Percentiles rank a stretch among this genome's conserved stretches.
These are phyloP conservation scores for Thermophis baileyi DNA, from an alignment of 2,113 vertebrate species.

Conservation along the genomic window DNA sequence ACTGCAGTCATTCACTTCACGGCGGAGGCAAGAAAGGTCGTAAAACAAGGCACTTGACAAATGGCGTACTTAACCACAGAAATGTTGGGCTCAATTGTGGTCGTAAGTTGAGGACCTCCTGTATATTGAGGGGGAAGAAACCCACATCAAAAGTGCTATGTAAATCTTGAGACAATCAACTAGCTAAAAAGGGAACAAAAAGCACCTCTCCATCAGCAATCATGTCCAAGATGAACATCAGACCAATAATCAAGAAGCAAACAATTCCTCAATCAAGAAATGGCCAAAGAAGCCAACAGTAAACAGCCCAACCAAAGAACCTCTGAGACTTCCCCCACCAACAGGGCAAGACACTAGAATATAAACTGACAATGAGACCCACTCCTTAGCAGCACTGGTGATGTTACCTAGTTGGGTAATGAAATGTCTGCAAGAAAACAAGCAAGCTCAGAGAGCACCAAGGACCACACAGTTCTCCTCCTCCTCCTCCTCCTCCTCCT, in stretches of 20 bases:
- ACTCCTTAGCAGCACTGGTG: background rate
- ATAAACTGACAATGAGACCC: background rate
- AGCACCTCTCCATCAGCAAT: background rate
- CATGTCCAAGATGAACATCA: background rate
- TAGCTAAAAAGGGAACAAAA: background rate
- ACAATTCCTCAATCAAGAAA: background rate
- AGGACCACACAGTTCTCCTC: too few relatives aligned
- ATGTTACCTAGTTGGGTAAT: too few relatives aligned
- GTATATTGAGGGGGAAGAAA: background rate
- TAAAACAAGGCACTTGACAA: too few relatives aligned
- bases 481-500: too few relatives aligned
- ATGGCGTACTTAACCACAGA: too few relatives aligned
- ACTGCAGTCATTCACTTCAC: too few relatives aligned
- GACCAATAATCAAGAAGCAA: background rate
- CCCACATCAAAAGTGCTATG: background rate
- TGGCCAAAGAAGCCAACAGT: background rate
- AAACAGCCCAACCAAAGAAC: background rate
- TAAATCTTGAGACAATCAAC: background rate
- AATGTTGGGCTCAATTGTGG: too few relatives aligned
- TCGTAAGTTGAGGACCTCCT: too few relatives aligned
- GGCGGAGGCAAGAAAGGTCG: too few relatives aligned
- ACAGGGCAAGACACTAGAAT: background rate
- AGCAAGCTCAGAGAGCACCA: too few relatives aligned
- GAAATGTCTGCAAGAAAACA: too few relatives aligned
- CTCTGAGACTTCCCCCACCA: background rate